A percentile compares a stretch with the other conserved stretches of the same genome.
These are phyloP conservation scores for Craseonycteris thonglongyai DNA, from an alignment of 2,113 vertebrate genomes.

Conservation along the genomic window DNA sequence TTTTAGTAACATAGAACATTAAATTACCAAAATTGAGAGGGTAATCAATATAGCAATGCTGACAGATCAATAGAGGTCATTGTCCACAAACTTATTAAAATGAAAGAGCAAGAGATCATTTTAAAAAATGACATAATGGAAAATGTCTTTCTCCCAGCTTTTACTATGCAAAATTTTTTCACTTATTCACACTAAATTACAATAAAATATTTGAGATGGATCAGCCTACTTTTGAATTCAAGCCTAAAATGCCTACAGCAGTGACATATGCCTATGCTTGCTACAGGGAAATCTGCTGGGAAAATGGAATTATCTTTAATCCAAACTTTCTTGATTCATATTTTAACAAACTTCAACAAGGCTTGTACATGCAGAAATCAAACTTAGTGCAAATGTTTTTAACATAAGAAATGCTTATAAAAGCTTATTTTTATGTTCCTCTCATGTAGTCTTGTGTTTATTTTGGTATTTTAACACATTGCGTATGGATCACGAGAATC, in stretches of 20 bases:
- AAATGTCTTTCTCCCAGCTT: background rate
- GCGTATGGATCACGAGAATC: no score
- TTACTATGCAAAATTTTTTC: slow-evolving; percentile 23
- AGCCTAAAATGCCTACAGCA: background rate
- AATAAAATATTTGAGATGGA: slow-evolving; percentile 4
- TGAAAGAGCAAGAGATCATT: background rate
- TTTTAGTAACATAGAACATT: background rate
- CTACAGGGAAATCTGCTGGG: background rate
- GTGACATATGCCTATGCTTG: background rate
- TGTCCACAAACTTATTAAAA: background rate
- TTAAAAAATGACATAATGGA: background rate
- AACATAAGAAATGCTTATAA: background rate
- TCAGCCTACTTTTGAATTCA: slow-evolving; percentile 47
- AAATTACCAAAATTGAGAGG: background rate
- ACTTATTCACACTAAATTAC: slow-evolving; percentile 6
- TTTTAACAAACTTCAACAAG: slow-evolving; percentile 10
- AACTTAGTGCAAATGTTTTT: background rate
- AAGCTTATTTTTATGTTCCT: background rate
- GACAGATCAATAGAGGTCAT: background rate
- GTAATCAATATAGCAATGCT: background rate
- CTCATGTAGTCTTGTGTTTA: background rate
- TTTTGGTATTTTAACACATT: slow-evolving; percentile 10
- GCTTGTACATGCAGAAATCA: background rate
- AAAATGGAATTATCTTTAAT: slow-evolving; percentile 28
- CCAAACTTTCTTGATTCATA: slow-evolving; percentile 1